phyloP scores from a whole-genome alignment of 2,797 vertebrate species.

The Sus cebifrons region DNA sequence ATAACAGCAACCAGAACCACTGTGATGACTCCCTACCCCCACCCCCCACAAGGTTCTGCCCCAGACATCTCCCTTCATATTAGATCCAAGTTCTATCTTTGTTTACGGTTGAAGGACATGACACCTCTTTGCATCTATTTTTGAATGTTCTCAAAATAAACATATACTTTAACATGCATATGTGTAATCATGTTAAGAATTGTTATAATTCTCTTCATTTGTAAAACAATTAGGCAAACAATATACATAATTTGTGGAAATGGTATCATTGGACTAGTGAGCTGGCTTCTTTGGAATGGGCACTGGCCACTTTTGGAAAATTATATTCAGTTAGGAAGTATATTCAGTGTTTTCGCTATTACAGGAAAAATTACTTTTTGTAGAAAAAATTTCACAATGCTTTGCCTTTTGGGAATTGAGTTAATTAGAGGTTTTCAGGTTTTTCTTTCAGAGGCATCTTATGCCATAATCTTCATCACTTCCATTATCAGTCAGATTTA shows the following conservation, averaged over 20 bases:
- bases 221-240: neutral
- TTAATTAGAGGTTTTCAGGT: neutral
- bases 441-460: neutral
- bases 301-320: neutral
- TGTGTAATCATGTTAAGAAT: neutral
- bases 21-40: too few species aligned
- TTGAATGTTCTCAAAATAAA: slow-evolving; percentile 5
- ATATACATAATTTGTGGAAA: neutral
- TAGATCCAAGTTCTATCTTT: neutral
- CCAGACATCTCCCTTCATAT: neutral
- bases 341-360: neutral
- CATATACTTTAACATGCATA: neutral
- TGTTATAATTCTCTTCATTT: neutral
- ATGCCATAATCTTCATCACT: neutral
- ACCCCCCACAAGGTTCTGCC: neutral
- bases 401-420: neutral
- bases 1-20: too few species aligned
- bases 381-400: neutral
- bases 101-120: neutral
- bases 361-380: neutral
- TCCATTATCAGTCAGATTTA: neutral
- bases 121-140: neutral
- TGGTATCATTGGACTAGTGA: neutral
- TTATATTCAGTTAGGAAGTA: neutral
- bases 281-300: neutral